Evolutionary conservation across 2,888 invertebrate genomes (phyloP).

Genomic region (Chrysolina haemoptera): DNA sequence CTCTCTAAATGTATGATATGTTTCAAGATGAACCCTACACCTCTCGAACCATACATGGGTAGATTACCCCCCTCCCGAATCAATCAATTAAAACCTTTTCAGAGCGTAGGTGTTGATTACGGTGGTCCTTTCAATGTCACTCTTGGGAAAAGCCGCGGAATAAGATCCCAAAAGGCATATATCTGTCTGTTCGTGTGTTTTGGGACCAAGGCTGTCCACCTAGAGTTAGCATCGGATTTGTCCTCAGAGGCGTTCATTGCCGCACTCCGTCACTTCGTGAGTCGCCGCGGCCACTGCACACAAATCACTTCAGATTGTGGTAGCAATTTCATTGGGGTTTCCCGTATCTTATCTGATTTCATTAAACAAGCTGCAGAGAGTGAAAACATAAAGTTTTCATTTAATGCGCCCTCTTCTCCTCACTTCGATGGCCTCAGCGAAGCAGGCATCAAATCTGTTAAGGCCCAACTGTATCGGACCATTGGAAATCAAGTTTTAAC

Average conservation of each 20-base stretch:
- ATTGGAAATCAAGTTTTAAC: background rate
- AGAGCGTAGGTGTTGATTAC: slow-evolving; percentile 14
- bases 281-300: background rate
- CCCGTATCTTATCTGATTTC: background rate
- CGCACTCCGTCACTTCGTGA: background rate
- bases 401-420: background rate
- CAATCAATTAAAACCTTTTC: slow-evolving; percentile 5
- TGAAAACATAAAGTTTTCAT: background rate
- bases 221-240: background rate
- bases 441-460: no score
- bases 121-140: slow-evolving; percentile 9
- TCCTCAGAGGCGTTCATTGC: background rate
- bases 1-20: background rate
- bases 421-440: no score
- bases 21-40: background rate
- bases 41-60: background rate
- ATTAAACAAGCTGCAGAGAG: background rate
- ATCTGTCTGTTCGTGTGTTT: background rate
- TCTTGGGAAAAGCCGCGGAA: background rate
- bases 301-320: background rate
- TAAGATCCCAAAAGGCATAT: background rate
- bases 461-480: background rate
- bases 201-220: background rate
- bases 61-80: background rate
- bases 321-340: background rate